These are phyloP conservation scores for Ectropis grisescens DNA, from an alignment of 1,140 invertebrate species.

Conservation along the genomic window DNA sequence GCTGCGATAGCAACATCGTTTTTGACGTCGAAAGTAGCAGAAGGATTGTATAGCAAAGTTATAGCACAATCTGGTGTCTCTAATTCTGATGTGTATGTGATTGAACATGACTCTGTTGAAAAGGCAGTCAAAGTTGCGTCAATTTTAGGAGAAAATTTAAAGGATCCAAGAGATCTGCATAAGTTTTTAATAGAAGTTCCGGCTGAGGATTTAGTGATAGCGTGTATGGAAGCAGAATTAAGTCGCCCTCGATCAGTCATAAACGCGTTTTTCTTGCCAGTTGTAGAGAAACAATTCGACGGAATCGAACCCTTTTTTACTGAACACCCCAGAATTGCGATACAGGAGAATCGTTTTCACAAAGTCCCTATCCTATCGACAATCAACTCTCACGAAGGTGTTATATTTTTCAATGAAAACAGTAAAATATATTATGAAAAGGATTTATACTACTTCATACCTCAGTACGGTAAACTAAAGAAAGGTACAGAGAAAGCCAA, in stretches of 20 bases:
- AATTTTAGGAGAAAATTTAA: conserved; percentile 48
- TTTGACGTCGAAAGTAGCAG: conserved; percentile 75
- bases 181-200: conserved; percentile 56
- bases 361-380: conserved; percentile 74
- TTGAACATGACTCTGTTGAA: conserved; percentile 34
- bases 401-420: conserved; percentile 44
- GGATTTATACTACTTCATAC: conserved; percentile 51
- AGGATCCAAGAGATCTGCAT: conserved; percentile 37
- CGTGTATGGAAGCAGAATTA: conserved; percentile 26
- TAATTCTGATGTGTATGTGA: conserved; percentile 69
- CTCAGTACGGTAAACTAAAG: conserved; percentile 24
- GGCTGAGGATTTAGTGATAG: conserved; percentile 48
- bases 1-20: conserved; percentile 76
- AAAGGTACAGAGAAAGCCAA: conserved; percentile 14
- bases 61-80: conserved; percentile 75
- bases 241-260: conserved; percentile 30
- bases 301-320: conserved; percentile 45
- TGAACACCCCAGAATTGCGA: conserved; percentile 36
- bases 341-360: conserved; percentile 56
- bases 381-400: conserved; percentile 71
- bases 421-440: conserved; percentile 35
- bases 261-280: conserved; percentile 35
- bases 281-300: conserved; percentile 56
- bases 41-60: conserved; percentile 67
- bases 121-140: conserved; percentile 40